These are phyloP conservation scores for Arothron firmamentum DNA, from an alignment of 2,113 vertebrate species.

Conservation along the genomic window DNA sequence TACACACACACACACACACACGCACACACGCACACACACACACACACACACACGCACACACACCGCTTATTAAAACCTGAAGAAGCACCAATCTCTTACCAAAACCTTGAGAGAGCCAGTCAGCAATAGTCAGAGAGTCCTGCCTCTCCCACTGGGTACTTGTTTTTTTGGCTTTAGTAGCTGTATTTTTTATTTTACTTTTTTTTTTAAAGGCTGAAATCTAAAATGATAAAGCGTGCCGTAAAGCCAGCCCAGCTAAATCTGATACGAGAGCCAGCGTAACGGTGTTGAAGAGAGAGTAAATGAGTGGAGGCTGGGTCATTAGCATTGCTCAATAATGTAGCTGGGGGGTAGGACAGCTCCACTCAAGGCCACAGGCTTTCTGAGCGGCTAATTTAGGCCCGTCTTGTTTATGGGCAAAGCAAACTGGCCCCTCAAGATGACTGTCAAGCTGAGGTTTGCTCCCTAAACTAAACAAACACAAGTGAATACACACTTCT, in stretches of 20 bases:
- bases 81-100: slow-evolving; percentile 65
- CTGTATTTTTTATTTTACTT: not conserved
- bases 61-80: slow-evolving; percentile 74
- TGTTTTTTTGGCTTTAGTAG: slow-evolving; percentile 20
- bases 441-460: slow-evolving; percentile 61
- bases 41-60: slow-evolving; percentile 38
- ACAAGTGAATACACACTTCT: slow-evolving; percentile 56
- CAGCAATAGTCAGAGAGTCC: slow-evolving; percentile 60
- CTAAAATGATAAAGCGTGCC: slow-evolving; percentile 56
- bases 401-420: slow-evolving; percentile 56
- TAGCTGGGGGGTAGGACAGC: slow-evolving; percentile 74
- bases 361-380: slow-evolving; percentile 72
- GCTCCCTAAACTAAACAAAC: slow-evolving; percentile 57
- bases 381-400: slow-evolving; percentile 72
- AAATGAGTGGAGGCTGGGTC: slow-evolving; percentile 69
- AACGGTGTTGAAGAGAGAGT: slow-evolving; percentile 69
- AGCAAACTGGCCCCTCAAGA: slow-evolving; percentile 58
- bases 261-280: slow-evolving; percentile 41
- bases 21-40: slow-evolving; percentile 13
- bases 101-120: slow-evolving; percentile 65
- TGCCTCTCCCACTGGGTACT: slow-evolving; percentile 58
- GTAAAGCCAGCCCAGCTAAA: slow-evolving; percentile 46
- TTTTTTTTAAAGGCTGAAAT: slow-evolving; percentile 37
- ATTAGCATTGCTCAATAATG: slow-evolving; percentile 79
- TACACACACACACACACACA: slow-evolving; percentile 24